A percentile compares a stretch with the other conserved stretches of the same genome.
phyloP scores from a whole-genome alignment of 2,888 invertebrate genomes.

The Megastigmus dorsalis region DNA sequence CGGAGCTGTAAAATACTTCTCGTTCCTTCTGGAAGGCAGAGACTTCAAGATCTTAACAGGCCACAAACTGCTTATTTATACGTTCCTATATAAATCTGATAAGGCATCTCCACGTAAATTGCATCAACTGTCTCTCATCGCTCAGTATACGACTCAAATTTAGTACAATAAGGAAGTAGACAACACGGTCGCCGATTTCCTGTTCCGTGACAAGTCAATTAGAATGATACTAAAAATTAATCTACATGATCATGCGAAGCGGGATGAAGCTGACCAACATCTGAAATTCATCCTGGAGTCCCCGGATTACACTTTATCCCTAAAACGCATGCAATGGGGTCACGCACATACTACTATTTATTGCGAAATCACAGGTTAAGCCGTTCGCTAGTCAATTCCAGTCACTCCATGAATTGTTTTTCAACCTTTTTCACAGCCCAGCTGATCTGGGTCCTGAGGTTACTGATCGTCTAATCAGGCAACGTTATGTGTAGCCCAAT shows the following conservation, averaged over 20 bases:
- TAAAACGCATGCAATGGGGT: too few relatives aligned
- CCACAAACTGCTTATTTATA: slow-evolving; percentile 15
- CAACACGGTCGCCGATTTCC: slow-evolving; percentile 14
- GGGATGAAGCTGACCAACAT: neutral
- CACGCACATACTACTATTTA: too few relatives aligned
- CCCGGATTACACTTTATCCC: neutral
- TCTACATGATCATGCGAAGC: neutral
- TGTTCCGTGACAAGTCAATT: neutral
- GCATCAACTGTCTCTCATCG: neutral
- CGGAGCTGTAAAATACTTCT: slow-evolving; percentile 19
- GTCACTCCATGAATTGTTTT: neutral
- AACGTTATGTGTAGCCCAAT: neutral
- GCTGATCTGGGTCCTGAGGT: neutral
- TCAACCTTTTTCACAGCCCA: neutral
- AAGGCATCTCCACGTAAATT: neutral
- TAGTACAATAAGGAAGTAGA: neutral
- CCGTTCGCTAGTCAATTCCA: neutral
- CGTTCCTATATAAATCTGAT: neutral
- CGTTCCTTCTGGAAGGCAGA: neutral
- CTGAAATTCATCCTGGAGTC: neutral
- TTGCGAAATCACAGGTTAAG: too few relatives aligned
- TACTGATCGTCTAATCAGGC: neutral
- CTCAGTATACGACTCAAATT: neutral
- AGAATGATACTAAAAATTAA: neutral
- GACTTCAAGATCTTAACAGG: neutral